phyloP scores from a whole-genome alignment of 2,888 invertebrate genomes.

The Ariolimax columbianus region DNA sequence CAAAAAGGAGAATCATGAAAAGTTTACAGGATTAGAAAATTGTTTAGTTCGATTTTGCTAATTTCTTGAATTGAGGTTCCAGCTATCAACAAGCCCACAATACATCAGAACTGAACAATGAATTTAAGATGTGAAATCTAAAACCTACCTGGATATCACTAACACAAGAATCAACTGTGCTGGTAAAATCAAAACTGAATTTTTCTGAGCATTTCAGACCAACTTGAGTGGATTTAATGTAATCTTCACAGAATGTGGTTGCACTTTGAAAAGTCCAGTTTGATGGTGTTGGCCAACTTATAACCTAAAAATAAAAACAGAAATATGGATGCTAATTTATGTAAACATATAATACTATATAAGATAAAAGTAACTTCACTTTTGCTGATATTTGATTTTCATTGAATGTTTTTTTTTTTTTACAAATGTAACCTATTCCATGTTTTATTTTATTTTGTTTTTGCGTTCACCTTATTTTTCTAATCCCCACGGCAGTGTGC shows the following conservation, averaged over 20 bases:
- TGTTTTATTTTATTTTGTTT: no score
- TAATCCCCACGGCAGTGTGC: no score
- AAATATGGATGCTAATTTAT: not conserved
- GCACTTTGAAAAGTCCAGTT: conserved; percentile 56
- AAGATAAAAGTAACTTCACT: no score
- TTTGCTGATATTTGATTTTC: no score
- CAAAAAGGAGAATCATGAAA: no score
- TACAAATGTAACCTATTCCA: no score
- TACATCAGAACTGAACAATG: not conserved
- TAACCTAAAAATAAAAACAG: conserved; percentile 45
- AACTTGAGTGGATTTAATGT: conserved; percentile 43
- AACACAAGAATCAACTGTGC: conserved; percentile 60
- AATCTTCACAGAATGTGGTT: conserved; percentile 51
- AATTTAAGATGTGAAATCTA: not conserved
- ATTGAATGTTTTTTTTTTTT: no score
- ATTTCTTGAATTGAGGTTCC: not conserved
- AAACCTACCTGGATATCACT: conserved; percentile 59
- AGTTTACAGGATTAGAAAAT: no score
- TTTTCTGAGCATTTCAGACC: conserved; percentile 51
- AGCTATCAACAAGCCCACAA: not conserved
- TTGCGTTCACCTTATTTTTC: no score
- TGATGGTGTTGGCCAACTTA: conserved; percentile 57
- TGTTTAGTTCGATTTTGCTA: no score
- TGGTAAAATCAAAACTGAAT: conserved; percentile 56
- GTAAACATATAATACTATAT: no score